Percentiles rank a stretch among this genome's conserved stretches.
phyloP scores from a whole-genome alignment of 2,797 vertebrate species.

The Loris lydekkerianus region DNA sequence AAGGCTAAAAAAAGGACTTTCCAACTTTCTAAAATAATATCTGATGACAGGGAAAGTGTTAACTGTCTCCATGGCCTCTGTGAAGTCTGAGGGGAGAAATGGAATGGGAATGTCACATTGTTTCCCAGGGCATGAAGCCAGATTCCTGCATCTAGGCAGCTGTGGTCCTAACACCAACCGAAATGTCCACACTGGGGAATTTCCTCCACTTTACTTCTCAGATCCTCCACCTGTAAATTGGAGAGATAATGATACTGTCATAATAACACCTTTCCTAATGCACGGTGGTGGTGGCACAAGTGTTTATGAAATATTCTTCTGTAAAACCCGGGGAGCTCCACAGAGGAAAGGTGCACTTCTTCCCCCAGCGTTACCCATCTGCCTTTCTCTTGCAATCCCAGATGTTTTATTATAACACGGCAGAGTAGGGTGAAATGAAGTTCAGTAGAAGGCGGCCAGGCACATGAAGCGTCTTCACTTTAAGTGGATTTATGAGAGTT shows the following conservation, averaged over 20 bases:
- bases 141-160: slow-evolving; percentile 21
- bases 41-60: neutral
- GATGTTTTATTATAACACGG: neutral
- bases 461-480: neutral
- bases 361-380: neutral
- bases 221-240: slow-evolving; percentile 67
- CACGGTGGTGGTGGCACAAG: neutral
- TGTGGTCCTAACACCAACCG: slow-evolving; percentile 8
- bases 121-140: neutral
- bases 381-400: neutral
- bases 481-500: neutral
- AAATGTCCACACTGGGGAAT: slow-evolving; percentile 60
- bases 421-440: neutral
- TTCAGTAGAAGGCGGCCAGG: neutral
- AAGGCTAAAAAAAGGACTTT: neutral
- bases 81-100: neutral
- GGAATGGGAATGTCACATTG: neutral
- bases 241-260: slow-evolving; percentile 54
- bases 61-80: neutral
- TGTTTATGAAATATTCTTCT: neutral
- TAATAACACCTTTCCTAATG: slow-evolving; percentile 42
- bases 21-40: slow-evolving; percentile 4
- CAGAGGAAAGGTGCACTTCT: neutral
- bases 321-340: neutral
- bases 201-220: neutral